These are phyloP conservation scores for Australoheros scitulus DNA, from an alignment of 2,113 vertebrate species.

Conservation along the genomic window DNA sequence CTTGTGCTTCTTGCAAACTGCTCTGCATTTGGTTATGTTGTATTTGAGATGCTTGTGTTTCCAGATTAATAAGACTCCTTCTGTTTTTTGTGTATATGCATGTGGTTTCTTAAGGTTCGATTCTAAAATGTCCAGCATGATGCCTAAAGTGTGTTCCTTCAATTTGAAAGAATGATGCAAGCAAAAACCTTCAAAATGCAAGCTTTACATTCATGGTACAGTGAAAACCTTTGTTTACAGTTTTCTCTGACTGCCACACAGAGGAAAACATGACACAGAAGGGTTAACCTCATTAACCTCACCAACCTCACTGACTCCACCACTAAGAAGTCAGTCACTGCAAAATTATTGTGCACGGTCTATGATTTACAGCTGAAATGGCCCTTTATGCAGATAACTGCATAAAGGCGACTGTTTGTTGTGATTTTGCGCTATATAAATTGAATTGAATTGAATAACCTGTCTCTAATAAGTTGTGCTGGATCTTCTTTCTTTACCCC, in stretches of 20 bases:
- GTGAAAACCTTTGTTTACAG: not conserved
- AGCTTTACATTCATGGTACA: not conserved
- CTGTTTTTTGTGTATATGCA: not conserved
- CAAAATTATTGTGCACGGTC: not conserved
- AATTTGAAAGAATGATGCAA: too few relatives aligned
- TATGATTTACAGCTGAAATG: too few relatives aligned
- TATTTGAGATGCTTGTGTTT: not conserved
- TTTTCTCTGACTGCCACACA: not conserved
- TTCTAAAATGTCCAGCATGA: not conserved
- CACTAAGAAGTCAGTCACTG: not conserved
- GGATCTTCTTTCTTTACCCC: too few relatives aligned
- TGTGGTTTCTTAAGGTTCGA: not conserved
- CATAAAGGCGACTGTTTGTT: too few relatives aligned
- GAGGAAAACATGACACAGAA: not conserved
- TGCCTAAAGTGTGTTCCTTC: not conserved
- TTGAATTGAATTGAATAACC: too few relatives aligned
- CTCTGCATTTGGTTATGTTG: not conserved
- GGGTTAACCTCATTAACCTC: not conserved
- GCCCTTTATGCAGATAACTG: too few relatives aligned
- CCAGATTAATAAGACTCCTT: not conserved
- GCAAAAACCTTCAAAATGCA: not conserved
- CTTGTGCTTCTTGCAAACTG: not conserved
- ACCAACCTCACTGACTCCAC: not conserved
- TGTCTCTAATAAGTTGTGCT: too few relatives aligned
- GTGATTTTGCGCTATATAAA: too few relatives aligned